Evolutionary conservation across 2,888 invertebrate genomes (phyloP).

Genomic region (Chrysolina americana): DNA sequence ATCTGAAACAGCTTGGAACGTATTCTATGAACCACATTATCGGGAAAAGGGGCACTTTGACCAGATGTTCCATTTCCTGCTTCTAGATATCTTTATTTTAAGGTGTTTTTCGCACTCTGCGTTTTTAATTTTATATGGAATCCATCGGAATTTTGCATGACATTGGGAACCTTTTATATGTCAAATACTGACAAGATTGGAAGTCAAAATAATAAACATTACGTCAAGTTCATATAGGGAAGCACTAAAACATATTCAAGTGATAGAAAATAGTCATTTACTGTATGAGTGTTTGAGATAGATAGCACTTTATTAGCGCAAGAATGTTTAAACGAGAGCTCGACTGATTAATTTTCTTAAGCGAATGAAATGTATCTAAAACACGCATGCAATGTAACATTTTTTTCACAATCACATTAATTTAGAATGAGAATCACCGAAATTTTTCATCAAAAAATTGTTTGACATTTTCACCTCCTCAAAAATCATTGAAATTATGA

Average conservation of each 20-base stretch:
- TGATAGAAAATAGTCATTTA: too few species aligned
- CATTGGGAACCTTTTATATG: not conserved
- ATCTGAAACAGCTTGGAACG: conserved; percentile 50
- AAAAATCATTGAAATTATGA: too few species aligned
- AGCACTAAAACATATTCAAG: not conserved
- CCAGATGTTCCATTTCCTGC: conserved; percentile 30
- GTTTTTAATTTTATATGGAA: not conserved
- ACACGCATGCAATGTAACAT: too few species aligned
- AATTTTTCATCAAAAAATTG: too few species aligned
- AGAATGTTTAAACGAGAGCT: too few species aligned
- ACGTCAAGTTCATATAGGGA: not conserved
- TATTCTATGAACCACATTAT: conserved; percentile 52
- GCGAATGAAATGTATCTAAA: too few species aligned
- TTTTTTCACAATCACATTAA: too few species aligned
- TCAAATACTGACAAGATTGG: not conserved
- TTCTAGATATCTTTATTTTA: not conserved
- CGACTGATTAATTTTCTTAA: too few species aligned
- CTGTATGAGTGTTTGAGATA: too few species aligned
- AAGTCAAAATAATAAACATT: not conserved
- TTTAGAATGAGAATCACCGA: too few species aligned
- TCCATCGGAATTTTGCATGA: not conserved
- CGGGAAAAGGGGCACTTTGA: conserved; percentile 46
- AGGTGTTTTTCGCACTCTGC: not conserved
- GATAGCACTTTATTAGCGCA: too few species aligned
- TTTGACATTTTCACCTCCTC: too few species aligned